A percentile compares a stretch with the other conserved stretches of the same genome.
phyloP scores from a whole-genome alignment of 1,140 invertebrate species.

The Ips nitidus region DNA sequence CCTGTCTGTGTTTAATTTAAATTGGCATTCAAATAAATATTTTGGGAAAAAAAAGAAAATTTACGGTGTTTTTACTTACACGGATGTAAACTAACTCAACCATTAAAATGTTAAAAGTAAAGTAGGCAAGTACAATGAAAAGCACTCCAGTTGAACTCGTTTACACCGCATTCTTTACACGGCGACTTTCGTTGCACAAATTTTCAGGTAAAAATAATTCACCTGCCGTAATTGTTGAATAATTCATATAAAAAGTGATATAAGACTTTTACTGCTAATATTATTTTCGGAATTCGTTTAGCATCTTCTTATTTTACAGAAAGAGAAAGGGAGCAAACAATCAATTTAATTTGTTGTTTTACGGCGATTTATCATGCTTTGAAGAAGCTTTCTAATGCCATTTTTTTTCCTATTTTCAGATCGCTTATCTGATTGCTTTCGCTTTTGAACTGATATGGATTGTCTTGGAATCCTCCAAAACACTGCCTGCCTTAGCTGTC shows the following conservation, averaged over 20 bases:
- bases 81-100: too few species aligned
- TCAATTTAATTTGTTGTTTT: background rate
- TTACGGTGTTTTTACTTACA: too few species aligned
- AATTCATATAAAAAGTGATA: slow-evolving; percentile 11
- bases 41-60: too few species aligned
- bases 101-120: too few species aligned
- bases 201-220: background rate
- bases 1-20: too few species aligned
- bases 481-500: slow-evolving; percentile 60
- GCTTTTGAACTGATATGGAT: slow-evolving; percentile 64
- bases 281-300: slow-evolving; percentile 8
- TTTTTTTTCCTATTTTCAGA: slow-evolving; percentile 52
- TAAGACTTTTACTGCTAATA: slow-evolving; percentile 11
- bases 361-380: too few species aligned
- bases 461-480: slow-evolving; percentile 58
- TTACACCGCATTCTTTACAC: slow-evolving; percentile 1
- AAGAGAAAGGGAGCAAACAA: slow-evolving; percentile 14
- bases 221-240: slow-evolving; percentile 10
- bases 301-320: slow-evolving; percentile 17
- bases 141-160: background rate
- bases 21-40: too few species aligned
- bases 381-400: too few species aligned
- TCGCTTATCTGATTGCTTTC: slow-evolving; percentile 61
- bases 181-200: background rate
- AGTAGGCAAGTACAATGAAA: background rate